phyloP scores from a whole-genome alignment of 2,113 vertebrate species.

The Phaethornis superciliosus region DNA sequence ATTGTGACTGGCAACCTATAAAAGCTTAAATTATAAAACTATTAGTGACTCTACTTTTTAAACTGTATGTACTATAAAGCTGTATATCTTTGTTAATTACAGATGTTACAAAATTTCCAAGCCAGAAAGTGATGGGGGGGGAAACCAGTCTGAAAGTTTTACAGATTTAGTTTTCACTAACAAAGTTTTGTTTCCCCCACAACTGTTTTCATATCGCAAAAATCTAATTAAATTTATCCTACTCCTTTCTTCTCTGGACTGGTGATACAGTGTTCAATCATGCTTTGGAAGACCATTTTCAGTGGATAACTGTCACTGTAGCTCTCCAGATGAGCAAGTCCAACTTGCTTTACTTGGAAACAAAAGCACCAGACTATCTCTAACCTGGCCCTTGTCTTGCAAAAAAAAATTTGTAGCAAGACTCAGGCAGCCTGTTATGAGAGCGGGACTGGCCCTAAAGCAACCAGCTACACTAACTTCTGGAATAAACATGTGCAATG shows the following conservation, averaged over 20 bases:
- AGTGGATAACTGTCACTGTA: conserved; percentile 25
- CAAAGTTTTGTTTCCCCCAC: background rate
- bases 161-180: background rate
- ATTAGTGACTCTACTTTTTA: conserved; percentile 46
- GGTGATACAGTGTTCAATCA: background rate
- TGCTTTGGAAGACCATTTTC: conserved; percentile 64
- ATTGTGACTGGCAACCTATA: conserved; percentile 35
- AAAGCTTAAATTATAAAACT: conserved; percentile 67
- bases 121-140: background rate
- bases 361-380: conserved; percentile 22
- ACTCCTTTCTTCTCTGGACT: background rate
- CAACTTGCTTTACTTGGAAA: background rate
- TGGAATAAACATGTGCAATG: background rate
- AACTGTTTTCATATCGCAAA: background rate
- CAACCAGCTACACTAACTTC: background rate
- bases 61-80: conserved; percentile 54
- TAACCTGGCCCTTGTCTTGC: background rate
- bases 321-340: conserved; percentile 43
- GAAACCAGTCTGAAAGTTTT: background rate
- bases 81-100: conserved; percentile 54
- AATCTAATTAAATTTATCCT: conserved; percentile 11
- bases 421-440: background rate
- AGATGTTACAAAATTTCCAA: conserved; percentile 62
- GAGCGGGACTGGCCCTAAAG: conserved; percentile 25
- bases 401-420: background rate